A percentile compares a stretch with the other conserved stretches of the same genome.
Evolutionary conservation across 2,797 vertebrate genomes (phyloP).

Genomic region (Mastacembelus armatus): DNA sequence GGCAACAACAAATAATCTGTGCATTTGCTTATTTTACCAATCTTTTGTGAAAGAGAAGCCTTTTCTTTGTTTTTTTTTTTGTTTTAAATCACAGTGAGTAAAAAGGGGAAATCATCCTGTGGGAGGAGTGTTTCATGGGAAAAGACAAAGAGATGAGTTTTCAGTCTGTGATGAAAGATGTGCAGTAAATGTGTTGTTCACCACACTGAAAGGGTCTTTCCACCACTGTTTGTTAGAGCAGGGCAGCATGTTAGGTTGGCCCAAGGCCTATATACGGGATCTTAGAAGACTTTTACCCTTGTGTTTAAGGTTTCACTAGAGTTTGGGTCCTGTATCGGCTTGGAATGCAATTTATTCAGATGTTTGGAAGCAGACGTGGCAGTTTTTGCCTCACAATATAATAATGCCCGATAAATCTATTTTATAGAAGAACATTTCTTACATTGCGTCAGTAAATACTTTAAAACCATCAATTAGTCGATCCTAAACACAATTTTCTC

Average conservation of each 20-base stretch:
- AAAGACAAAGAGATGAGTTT: conserved; percentile 41
- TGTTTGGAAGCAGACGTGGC: neutral
- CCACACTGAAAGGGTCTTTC: conserved; percentile 52
- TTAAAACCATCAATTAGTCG: conserved; percentile 3
- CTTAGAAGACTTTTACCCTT: neutral
- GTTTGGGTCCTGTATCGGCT: neutral
- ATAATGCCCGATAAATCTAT: neutral
- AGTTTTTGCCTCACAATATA: neutral
- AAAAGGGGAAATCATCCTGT: conserved; percentile 36
- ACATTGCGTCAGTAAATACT: neutral
- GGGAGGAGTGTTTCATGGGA: conserved; percentile 45
- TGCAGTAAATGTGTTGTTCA: conserved; percentile 35
- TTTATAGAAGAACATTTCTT: neutral
- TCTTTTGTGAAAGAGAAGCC: neutral
- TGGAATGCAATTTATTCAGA: neutral
- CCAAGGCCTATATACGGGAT: neutral
- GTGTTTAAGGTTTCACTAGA: neutral
- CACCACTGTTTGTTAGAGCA: neutral
- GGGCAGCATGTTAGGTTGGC: neutral
- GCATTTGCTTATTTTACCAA: conserved; percentile 29
- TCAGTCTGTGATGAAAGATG: conserved; percentile 17
- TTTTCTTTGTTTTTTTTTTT: conserved; percentile 26
- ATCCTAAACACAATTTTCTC: neutral
- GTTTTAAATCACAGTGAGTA: conserved; percentile 28
- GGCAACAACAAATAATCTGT: conserved; percentile 24